phyloP scores from a whole-genome alignment of 1,140 invertebrate species.

The Camponotus floridanus region DNA sequence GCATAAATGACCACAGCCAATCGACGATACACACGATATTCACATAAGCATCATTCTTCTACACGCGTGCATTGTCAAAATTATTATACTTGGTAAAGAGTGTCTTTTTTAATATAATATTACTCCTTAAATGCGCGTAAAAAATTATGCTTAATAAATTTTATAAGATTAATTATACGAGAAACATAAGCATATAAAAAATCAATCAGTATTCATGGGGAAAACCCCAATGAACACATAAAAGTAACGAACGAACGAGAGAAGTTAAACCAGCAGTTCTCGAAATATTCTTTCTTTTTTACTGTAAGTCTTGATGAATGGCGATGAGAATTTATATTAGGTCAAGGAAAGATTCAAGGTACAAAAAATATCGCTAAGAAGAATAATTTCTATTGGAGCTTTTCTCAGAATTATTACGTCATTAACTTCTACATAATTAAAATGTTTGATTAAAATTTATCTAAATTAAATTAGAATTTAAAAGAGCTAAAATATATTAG shows the following conservation, averaged over 20 bases:
- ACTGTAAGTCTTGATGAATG: background rate
- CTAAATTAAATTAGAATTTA: background rate
- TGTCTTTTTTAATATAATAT: background rate
- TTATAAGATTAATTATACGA: background rate
- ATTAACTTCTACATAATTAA: background rate
- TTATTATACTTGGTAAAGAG: background rate
- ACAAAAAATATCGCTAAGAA: background rate
- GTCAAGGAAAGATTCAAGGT: constrained; percentile 53
- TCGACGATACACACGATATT: background rate
- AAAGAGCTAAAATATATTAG: background rate
- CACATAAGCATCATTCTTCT: background rate
- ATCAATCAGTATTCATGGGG: background rate
- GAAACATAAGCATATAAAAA: background rate
- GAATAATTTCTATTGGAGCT: background rate
- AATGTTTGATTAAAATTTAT: background rate
- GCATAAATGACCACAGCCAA: constrained; percentile 11
- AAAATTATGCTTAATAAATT: background rate
- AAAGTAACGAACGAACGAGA: background rate
- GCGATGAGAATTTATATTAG: constrained; percentile 13
- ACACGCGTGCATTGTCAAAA: constrained; percentile 14
- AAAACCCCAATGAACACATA: constrained; percentile 51
- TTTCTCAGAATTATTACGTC: background rate
- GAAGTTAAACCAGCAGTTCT: background rate
- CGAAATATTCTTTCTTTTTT: constrained; percentile 16
- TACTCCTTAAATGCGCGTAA: background rate